Evolutionary conservation across 2,888 invertebrate genomes (phyloP).

Genomic region (Molanna angustata): DNA sequence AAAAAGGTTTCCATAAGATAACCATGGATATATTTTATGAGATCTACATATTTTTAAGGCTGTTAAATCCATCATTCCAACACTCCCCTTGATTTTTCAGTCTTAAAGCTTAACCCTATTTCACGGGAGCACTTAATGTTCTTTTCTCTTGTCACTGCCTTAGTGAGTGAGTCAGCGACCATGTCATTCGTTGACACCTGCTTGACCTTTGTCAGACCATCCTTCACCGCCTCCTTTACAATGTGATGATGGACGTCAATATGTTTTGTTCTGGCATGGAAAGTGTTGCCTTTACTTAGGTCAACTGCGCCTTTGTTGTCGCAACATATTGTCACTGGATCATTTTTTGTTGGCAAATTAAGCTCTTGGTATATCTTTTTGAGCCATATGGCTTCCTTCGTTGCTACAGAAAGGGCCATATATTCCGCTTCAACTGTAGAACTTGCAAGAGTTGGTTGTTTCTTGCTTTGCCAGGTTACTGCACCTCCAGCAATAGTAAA

Average conservation of each 20-base stretch:
- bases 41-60: no score
- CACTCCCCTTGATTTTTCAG: slow-evolving; percentile 7
- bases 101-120: neutral
- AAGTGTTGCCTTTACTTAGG: neutral
- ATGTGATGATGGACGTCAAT: slow-evolving; percentile 2
- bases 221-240: neutral
- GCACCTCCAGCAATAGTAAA: slow-evolving; percentile 34
- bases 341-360: neutral
- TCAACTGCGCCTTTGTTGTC: slow-evolving; percentile 3
- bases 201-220: neutral
- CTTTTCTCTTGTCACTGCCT: neutral
- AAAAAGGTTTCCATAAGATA: no score
- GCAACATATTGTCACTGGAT: neutral
- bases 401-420: slow-evolving; percentile 34
- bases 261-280: neutral
- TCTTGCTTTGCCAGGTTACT: slow-evolving; percentile 34
- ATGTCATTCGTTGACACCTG: neutral
- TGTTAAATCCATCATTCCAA: no score
- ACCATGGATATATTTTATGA: no score
- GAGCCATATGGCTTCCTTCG: slow-evolving; percentile 29
- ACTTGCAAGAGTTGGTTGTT: slow-evolving; percentile 34
- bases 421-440: slow-evolving; percentile 35
- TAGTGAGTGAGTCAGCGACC: slow-evolving; percentile 1
- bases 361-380: slow-evolving; percentile 4
- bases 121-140: neutral